These are phyloP conservation scores for Glyphotaelius pellucidus DNA, from an alignment of 2,888 invertebrate species.

Conservation along the genomic window DNA sequence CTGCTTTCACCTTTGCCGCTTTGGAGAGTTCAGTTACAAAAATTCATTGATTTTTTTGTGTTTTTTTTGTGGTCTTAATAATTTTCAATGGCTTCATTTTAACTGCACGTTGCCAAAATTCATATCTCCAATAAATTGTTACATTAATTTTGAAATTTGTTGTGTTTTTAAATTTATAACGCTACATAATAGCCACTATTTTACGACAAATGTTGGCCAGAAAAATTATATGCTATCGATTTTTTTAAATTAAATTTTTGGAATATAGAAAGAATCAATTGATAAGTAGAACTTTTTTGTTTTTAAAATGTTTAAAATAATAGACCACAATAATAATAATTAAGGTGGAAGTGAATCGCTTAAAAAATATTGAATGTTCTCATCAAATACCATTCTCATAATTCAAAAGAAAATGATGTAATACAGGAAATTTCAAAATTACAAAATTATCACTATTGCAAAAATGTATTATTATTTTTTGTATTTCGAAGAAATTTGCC, in stretches of 20 bases:
- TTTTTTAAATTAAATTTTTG: not conserved
- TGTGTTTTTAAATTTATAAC: not conserved
- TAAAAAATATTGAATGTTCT: conserved; percentile 45
- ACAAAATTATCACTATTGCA: not conserved
- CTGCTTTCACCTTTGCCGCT: conserved; percentile 43
- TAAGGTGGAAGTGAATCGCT: conserved; percentile 56
- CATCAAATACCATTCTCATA: conserved; percentile 38
- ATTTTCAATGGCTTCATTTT: conserved; percentile 44
- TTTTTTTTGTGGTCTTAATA: conserved; percentile 38
- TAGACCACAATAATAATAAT: conserved; percentile 14
- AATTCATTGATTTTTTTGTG: not conserved
- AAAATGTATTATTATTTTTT: not conserved
- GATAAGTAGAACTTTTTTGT: not conserved
- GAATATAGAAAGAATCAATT: not conserved
- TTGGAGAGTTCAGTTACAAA: conserved; percentile 5
- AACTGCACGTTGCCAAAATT: conserved; percentile 53
- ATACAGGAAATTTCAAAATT: not conserved
- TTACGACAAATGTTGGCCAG: conserved; percentile 43
- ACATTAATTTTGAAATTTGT: not conserved
- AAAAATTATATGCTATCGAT: conserved; percentile 10
- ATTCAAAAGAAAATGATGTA: conserved; percentile 11
- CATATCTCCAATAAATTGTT: conserved; percentile 3
- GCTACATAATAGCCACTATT: conserved; percentile 31
- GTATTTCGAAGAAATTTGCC: not conserved
- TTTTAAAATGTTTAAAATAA: not conserved